Evolutionary conservation across 2,797 vertebrate genomes (phyloP), one percentile per base, ranked within the genome.

Genomic region (Diceros bicornis): DNA sequence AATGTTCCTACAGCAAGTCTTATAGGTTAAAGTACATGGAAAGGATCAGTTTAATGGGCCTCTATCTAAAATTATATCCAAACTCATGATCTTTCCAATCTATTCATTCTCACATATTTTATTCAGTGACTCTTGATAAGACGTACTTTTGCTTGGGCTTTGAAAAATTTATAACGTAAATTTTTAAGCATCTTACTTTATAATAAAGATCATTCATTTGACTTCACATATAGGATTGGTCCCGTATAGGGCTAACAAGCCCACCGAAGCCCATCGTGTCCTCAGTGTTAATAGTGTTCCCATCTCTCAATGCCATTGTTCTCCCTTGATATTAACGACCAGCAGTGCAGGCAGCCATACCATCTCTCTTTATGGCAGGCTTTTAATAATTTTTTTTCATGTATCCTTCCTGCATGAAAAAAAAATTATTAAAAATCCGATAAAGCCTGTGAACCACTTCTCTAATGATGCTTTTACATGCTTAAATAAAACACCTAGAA

Each of bases 141-240:
- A 69, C 17, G 4, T 37, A 44, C 79, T 90, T 94, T 93, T 91
- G 4, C 23, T 44, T 91, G 11, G 72, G 7, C 10, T 34, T 93
- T 34, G 84, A 91, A 79, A 75, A 71, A 16, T 57, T 4, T 61
- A 52, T 83, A 10, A 82, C 32, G 7, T 71, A 71, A 72, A 2
- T 23, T 89, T 66, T 91, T 62, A 79, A 95, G n/a, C 13, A 87
- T 75, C 27, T 93, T 81, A 71, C 21, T 96, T 85, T 44, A 52
- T 78, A 79, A 66, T 64, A 66, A 78, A 90, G 64, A 57, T 72
- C 3, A 90, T 62, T 87, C 69, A 27, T 44, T 78, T 85, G 59
- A 50, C n/a, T 78, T 94, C 50, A 6, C 21, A 20, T 79, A 27
- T 44, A 72, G 13, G 27, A 66, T 3, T 34, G 12, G 17, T 20